Percentiles rank a stretch among this genome's conserved stretches.
phyloP scores from a whole-genome alignment of 2,797 vertebrate species.

The Peromyscus eremicus region DNA sequence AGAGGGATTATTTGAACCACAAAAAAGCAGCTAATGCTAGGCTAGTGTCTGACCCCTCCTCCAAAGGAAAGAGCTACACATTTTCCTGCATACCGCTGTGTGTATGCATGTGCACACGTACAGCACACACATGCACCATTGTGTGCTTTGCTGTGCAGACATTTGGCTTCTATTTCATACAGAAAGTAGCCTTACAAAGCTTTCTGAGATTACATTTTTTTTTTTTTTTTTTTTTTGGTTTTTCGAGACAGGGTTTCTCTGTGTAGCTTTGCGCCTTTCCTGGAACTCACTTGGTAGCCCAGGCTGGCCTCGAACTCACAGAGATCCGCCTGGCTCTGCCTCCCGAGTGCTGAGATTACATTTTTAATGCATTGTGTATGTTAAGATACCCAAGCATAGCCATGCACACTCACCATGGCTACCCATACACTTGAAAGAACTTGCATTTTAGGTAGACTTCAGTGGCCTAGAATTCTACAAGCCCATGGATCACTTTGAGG shows the following conservation, averaged over 20 bases:
- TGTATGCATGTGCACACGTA: too few species aligned
- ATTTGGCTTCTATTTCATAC: not conserved
- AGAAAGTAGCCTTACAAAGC: not conserved
- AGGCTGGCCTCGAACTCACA: too few species aligned
- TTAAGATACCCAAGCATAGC: not conserved
- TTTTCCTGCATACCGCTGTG: not conserved
- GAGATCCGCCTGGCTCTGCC: too few species aligned
- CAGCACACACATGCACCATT: not conserved
- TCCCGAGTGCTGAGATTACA: not conserved
- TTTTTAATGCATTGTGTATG: not conserved
- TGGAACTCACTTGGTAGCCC: too few species aligned
- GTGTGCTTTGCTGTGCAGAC: not conserved
- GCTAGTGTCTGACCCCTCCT: not conserved
- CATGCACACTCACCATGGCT: not conserved
- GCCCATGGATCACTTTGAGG: not conserved
- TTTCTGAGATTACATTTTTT: not conserved
- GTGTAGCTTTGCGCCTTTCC: too few species aligned
- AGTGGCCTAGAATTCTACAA: not conserved
- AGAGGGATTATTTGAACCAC: not conserved
- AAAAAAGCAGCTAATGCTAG: conserved; percentile 34
- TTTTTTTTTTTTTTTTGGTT: too few species aligned
- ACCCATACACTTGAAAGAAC: not conserved
- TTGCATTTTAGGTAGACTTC: not conserved
- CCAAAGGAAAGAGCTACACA: not conserved
- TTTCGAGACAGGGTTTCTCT: too few species aligned